Percentiles rank a stretch among this genome's conserved stretches.
Evolutionary conservation across 2,113 vertebrate species (phyloP).

Genomic region (Pygoscelis adeliae): DNA sequence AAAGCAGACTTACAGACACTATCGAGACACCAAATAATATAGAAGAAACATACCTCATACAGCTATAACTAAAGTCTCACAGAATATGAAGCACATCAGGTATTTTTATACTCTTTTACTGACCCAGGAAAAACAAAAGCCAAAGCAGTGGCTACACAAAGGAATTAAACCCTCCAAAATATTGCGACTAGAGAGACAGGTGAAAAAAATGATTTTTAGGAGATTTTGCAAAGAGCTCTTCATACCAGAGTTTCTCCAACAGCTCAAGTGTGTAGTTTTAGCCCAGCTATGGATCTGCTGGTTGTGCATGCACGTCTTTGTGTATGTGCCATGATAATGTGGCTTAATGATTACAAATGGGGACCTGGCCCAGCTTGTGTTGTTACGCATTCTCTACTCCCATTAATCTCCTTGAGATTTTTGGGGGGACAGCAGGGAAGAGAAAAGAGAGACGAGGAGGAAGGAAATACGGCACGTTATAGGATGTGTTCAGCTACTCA

Average conservation of each 20-base stretch:
- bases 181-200: background rate
- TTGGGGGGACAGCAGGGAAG: accelerated
- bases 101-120: background rate
- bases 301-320: accelerated
- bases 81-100: background rate
- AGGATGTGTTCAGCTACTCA: background rate
- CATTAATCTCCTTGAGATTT: background rate
- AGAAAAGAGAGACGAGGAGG: background rate
- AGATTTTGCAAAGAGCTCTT: background rate
- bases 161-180: background rate
- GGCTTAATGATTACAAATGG: background rate
- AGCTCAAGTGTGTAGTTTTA: background rate
- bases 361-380: background rate
- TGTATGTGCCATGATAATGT: accelerated
- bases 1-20: background rate
- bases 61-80: background rate
- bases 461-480: background rate
- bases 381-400: background rate
- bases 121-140: background rate
- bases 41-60: background rate
- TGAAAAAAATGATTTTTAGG: background rate
- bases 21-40: background rate
- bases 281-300: background rate
- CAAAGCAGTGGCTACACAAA: background rate
- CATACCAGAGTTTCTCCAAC: background rate